Percentiles rank a stretch among this genome's conserved stretches.
phyloP scores from a whole-genome alignment of 2,888 invertebrate species.

The Gisinianus flammeolus region DNA sequence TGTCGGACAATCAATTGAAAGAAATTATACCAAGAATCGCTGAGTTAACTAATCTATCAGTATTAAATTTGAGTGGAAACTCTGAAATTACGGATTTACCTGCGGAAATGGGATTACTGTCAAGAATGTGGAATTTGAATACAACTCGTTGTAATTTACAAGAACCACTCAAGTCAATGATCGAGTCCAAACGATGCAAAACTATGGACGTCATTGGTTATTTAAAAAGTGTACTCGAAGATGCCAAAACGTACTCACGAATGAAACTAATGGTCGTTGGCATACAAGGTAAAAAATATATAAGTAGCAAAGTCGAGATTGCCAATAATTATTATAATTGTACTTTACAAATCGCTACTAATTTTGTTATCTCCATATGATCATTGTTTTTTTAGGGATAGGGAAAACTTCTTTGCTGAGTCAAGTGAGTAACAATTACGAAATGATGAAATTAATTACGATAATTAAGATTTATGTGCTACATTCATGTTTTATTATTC shows the following conservation, averaged over 20 bases:
- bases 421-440: slow-evolving; percentile 62
- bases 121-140: slow-evolving; percentile 95
- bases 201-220: slow-evolving; percentile 93
- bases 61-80: slow-evolving; percentile 90
- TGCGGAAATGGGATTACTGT: slow-evolving; percentile 91
- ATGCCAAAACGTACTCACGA: slow-evolving; percentile 89
- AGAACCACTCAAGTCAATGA: slow-evolving; percentile 88
- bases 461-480: no score
- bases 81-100: slow-evolving; percentile 85
- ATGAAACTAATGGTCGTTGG: slow-evolving; percentile 98
- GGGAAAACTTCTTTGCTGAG: slow-evolving; percentile 90
- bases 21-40: slow-evolving; percentile 83
- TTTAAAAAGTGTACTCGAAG: slow-evolving; percentile 84
- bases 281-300: slow-evolving; percentile 69
- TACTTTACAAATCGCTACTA: no score
- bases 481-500: no score
- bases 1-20: slow-evolving; percentile 83
- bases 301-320: no score
- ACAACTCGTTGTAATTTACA: slow-evolving; percentile 85
- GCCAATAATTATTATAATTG: no score
- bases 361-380: no score
- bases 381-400: no score
- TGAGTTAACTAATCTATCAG: slow-evolving; percentile 86
- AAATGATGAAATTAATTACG: no score
- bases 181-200: slow-evolving; percentile 89